phyloP scores from a whole-genome alignment of 2,113 vertebrate species.

The Arvicanthis niloticus region DNA sequence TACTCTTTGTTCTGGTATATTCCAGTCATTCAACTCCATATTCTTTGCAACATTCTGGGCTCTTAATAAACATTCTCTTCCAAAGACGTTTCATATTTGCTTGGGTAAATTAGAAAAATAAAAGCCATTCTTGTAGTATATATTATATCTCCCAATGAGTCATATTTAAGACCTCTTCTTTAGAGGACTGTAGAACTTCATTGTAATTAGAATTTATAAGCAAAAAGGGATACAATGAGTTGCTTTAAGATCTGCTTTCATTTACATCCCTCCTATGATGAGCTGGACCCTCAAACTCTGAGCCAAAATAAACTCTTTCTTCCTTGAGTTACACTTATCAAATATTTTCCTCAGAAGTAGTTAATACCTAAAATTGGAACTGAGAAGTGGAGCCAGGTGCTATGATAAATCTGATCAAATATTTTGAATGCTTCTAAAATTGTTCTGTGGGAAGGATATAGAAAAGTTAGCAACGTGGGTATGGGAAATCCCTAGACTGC shows the following conservation, averaged over 20 bases:
- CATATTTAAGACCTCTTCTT: background rate
- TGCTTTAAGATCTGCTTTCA: background rate
- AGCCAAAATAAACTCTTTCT: background rate
- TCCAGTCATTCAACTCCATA: background rate
- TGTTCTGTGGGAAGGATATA: background rate
- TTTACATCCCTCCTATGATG: background rate
- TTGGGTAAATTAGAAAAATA: background rate
- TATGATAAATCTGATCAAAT: background rate
- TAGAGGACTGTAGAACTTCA: background rate
- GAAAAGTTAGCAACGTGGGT: background rate
- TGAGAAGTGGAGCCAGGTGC: background rate
- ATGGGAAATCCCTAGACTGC: background rate
- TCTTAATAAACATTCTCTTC: background rate
- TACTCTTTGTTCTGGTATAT: background rate
- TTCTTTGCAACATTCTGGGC: background rate
- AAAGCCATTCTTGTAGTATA: background rate
- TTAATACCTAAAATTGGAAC: background rate
- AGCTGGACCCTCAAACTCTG: background rate
- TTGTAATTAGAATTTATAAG: background rate
- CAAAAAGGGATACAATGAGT: background rate
- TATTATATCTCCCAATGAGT: background rate
- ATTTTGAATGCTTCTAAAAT: background rate
- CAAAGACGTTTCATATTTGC: background rate
- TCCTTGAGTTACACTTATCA: background rate
- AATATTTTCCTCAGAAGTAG: background rate